Conservation (phyloP, 2,888 invertebrate species). For the Hydrotaea diabolus region DNA sequence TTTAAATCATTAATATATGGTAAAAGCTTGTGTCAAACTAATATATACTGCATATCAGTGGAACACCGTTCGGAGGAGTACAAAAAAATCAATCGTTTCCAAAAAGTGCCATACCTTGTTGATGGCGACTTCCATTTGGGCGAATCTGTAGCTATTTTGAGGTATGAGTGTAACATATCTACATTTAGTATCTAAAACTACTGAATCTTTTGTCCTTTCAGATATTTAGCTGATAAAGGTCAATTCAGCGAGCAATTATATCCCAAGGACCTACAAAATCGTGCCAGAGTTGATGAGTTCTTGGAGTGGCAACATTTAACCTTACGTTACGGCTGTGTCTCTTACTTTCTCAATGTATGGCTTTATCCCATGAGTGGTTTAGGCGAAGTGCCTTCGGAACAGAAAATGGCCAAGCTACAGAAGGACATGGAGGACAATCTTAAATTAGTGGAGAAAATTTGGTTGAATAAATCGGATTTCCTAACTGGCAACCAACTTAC, state of each 20-base stretch:
- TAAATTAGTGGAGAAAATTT: constrained; percentile 82
- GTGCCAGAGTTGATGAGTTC: constrained; percentile 86
- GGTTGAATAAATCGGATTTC: constrained; percentile 82
- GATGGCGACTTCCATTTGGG: constrained; percentile 86
- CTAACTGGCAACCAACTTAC: constrained; percentile 84
- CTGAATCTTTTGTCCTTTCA: constrained; percentile 45
- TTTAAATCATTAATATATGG: no score
- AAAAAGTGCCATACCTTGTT: constrained; percentile 85
- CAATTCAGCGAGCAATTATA: constrained; percentile 83
- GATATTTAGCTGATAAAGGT: constrained; percentile 74
- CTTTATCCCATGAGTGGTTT: constrained; percentile 81
- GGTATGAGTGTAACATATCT: constrained; percentile 82
- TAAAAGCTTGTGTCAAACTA: no score
- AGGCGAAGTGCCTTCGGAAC: constrained; percentile 79
- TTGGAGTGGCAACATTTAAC: constrained; percentile 88
- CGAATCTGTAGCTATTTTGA: constrained; percentile 86
- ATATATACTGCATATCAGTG: constrained; percentile 76
- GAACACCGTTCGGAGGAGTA: constrained; percentile 85
- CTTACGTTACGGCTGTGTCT: constrained; percentile 82
- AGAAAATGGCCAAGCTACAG: constrained; percentile 76
- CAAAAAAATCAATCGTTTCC: constrained; percentile 83
- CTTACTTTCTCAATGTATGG: constrained; percentile 83
- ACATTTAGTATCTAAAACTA: neutral
- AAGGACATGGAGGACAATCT: constrained; percentile 82
- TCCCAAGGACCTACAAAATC: constrained; percentile 83